phyloP scores from a whole-genome alignment of 1,140 invertebrate species.

The Nomia melanderi region DNA sequence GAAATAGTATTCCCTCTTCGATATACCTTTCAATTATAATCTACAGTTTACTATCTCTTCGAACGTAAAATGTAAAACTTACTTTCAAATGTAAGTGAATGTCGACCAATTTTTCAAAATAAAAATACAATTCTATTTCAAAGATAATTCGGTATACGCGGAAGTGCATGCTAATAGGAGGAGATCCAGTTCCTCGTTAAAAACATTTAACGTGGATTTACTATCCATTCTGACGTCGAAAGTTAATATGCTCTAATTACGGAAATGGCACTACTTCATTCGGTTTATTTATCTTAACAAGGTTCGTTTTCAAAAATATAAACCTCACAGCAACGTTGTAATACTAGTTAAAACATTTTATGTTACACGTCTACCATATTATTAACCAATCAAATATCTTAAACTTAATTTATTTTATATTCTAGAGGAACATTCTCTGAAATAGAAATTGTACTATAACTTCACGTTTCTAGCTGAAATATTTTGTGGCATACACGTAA shows the following conservation, averaged over 20 bases:
- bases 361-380: too few relatives aligned
- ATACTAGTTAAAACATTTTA: neutral
- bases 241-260: neutral
- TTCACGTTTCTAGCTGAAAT: too few relatives aligned
- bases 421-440: too few relatives aligned
- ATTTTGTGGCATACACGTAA: too few relatives aligned
- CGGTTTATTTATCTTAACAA: neutral
- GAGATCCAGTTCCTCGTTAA: neutral
- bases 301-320: neutral
- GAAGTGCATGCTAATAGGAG: neutral
- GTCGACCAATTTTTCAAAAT: neutral
- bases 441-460: too few relatives aligned
- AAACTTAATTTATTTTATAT: too few relatives aligned
- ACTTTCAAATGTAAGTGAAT: too few relatives aligned
- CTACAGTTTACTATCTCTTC: too few relatives aligned
- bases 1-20: neutral
- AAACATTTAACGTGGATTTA: neutral
- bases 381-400: too few relatives aligned
- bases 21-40: too few relatives aligned
- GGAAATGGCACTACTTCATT: neutral
- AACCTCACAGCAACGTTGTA: neutral
- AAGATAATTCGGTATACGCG: neutral
- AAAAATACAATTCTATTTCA: neutral
- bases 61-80: too few relatives aligned
- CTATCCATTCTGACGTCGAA: neutral